Percentiles rank a stretch among this genome's conserved stretches.
Evolutionary conservation across 2,113 vertebrate species (phyloP).

Genomic region (Tachuris rubrigastra): DNA sequence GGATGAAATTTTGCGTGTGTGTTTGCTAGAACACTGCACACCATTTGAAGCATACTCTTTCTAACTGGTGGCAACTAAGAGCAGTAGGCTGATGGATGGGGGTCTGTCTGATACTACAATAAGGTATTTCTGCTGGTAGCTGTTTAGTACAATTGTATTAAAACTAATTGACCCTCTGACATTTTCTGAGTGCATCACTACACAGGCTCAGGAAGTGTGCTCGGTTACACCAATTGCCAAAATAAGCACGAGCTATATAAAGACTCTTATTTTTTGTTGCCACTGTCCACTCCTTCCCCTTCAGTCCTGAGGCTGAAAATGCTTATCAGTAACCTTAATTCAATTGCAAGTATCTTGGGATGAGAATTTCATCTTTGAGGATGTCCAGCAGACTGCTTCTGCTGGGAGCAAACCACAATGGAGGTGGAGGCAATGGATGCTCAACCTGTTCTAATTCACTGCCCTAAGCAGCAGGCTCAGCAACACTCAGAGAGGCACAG

Average conservation of each 20-base stretch:
- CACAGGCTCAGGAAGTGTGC: neutral
- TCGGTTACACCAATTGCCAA: neutral
- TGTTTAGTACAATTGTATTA: neutral
- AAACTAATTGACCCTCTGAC: neutral
- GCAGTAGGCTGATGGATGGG: neutral
- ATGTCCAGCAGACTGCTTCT: neutral
- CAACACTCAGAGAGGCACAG: neutral
- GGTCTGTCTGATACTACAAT: neutral
- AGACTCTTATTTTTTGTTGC: neutral
- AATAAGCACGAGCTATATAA: neutral
- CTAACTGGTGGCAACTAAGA: neutral
- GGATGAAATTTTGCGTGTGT: neutral
- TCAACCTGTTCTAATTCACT: neutral
- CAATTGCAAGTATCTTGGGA: neutral
- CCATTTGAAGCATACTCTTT: neutral
- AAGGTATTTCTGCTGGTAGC: neutral
- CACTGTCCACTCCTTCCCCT: neutral
- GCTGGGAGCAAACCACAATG: neutral
- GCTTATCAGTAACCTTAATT: neutral
- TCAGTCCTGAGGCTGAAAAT: neutral
- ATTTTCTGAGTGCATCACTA: neutral
- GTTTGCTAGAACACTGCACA: accelerated
- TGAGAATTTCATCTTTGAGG: neutral
- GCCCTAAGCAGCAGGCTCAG: neutral
- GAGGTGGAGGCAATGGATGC: neutral